These are phyloP conservation scores for Drosophila arawakana DNA, from an alignment of 1,140 invertebrate species.

Conservation along the genomic window DNA sequence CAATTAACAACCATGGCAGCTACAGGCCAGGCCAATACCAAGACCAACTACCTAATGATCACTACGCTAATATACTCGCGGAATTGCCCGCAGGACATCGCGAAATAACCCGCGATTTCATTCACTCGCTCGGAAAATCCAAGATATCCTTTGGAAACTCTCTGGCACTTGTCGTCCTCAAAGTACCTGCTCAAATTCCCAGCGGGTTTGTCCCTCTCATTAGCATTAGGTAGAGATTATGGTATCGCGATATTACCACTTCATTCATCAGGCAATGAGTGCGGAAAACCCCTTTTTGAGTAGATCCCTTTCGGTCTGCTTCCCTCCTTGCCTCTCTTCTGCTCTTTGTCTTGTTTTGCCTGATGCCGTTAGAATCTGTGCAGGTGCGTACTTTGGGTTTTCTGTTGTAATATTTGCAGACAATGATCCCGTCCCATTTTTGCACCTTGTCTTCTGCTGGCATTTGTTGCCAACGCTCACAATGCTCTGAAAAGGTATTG, in stretches of 20 bases:
- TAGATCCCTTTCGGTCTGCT: background rate
- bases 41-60: conserved; percentile 64
- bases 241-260: conserved; percentile 38
- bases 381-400: conserved; percentile 54
- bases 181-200: conserved; percentile 60
- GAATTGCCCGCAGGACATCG: conserved; percentile 60
- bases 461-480: conserved; percentile 43
- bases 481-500: conserved; percentile 40
- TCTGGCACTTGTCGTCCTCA: conserved; percentile 55
- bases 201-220: conserved; percentile 62
- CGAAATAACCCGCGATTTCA: conserved; percentile 63
- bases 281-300: conserved; percentile 63
- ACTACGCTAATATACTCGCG: conserved; percentile 39
- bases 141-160: background rate
- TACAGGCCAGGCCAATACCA: conserved; percentile 1
- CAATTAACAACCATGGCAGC: conserved; percentile 60
- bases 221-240: conserved; percentile 62
- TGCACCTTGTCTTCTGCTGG: conserved; percentile 74
- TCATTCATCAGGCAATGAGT: conserved; percentile 57
- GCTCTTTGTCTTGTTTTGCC: conserved; percentile 1
- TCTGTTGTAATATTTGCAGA: conserved; percentile 53
- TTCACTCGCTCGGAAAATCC: conserved; percentile 64
- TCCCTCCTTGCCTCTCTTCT: background rate
- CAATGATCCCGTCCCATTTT: conserved; percentile 76
- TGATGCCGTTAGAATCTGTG: conserved; percentile 50